Evolutionary conservation across 2,888 invertebrate genomes (phyloP), one percentile per base, ranked within the genome.

Genomic region (Endotricha flammealis): DNA sequence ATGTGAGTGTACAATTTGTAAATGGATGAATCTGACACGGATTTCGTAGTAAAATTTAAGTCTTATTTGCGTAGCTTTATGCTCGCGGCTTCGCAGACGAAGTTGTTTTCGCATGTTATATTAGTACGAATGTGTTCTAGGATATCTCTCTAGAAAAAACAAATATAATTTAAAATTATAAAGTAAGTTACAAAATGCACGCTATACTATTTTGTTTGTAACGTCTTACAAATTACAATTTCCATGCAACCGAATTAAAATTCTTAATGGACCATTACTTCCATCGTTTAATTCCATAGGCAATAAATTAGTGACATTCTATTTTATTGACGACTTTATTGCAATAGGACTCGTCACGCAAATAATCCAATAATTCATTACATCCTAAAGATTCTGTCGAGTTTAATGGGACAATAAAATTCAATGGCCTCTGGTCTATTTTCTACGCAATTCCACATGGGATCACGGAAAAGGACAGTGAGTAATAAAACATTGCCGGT

Each of bases 331-430:
- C 48, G 31, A 50, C 55, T 63, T 65, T 59, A 60, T 56, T 55
- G 48, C 51, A 34, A 45, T 44, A 41, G 46, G 45, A 53, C 50
- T 60, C 57, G 54, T 55, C 54, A 44, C 46, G 48, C 48, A 53
- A 50, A 59, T 64, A 57, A 67, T 62, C 62, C 49, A 46, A 59
- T 62, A 55, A 68, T 62, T 63, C 62, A 64, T 59, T 52, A 53
- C 61, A 62, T 57, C 56, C 55, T 53, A 53, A 58, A 45, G 44
- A 49, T n/a, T 46, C 57, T 60, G 52, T 64, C 54, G 51, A 57
- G 53, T 64, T 68, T 67, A 57, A 67, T 65, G 54, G 49, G 48
- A 46, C 48, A 54, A 64, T 68, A 67, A 70, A 70, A 64, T 53
- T 50, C 46, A 51, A 44, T 43, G 43, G 39, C 48, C 34, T 33